phyloP scores from a whole-genome alignment of 1,140 invertebrate genomes.

The Calliopsis andreniformis region DNA sequence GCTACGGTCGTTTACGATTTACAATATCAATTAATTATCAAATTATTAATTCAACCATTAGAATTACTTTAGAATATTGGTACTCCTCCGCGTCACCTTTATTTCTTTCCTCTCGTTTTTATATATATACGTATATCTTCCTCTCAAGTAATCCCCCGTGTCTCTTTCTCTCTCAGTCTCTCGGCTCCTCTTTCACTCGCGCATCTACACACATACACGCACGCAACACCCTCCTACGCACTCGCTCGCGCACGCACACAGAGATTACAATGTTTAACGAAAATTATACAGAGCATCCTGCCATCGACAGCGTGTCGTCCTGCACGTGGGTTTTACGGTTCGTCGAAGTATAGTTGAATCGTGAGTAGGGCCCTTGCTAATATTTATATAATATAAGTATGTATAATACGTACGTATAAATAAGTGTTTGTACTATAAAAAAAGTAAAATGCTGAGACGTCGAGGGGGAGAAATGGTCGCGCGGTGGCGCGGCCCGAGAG shows the following conservation, averaged over 20 bases:
- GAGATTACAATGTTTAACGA: constrained; percentile 19
- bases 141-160: not conserved
- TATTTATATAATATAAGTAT: constrained; percentile 75
- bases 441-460: constrained; percentile 51
- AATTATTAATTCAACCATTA: constrained; percentile 81
- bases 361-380: constrained; percentile 80
- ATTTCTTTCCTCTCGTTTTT: constrained; percentile 49
- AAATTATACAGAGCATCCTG: constrained; percentile 52
- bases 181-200: constrained; percentile 4
- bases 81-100: constrained; percentile 74
- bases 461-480: constrained; percentile 45
- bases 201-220: constrained; percentile 2
- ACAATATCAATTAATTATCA: constrained; percentile 82
- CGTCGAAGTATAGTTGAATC: constrained; percentile 79
- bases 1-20: constrained; percentile 79
- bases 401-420: constrained; percentile 76
- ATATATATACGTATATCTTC: constrained; percentile 15
- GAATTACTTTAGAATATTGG: constrained; percentile 83
- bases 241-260: constrained; percentile 15
- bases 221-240: constrained; percentile 9
- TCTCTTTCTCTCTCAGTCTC: constrained; percentile 1
- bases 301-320: constrained; percentile 18
- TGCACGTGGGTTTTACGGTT: constrained; percentile 26
- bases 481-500: constrained; percentile 59
- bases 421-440: constrained; percentile 81